Base-by-base conservation (phyloP, 2,797 vertebrate species). In the Kryptopterus vitreolus region DNA sequence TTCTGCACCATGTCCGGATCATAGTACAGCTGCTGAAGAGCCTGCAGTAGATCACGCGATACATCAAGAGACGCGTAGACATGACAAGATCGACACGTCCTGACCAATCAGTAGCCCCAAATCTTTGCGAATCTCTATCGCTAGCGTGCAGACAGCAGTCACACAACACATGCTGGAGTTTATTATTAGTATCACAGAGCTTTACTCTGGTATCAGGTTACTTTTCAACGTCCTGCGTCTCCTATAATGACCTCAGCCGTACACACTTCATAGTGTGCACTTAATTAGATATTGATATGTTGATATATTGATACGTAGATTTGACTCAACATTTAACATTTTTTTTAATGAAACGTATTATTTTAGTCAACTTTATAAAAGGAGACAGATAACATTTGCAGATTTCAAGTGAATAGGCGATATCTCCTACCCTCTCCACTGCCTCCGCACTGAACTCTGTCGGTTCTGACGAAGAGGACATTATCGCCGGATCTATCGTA, bases 11-110 rank as follows among this genome's bases (percentile, higher is more conserved):
- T 99, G 90, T 97, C 96, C 11, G 97, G 96, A 88, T 99, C 96
- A 1, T 98, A 99, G 92, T 99, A 99, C 71, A 99, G 93, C 91
- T 98, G 98, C 89, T 95, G 96, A 86, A 99, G 96, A 83, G 96
- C 97, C 98, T 99, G 89, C 1, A 79, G 6, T 43, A 38, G 18
- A 79, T 29, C 26, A 52, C 3, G 59, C 13, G 6, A 18, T 10
- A 50, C 13, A 50, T 62, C 24, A 29, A 38, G 18, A 11, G 10
- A 38, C 9, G 11, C 33, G 33, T 9, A 43, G 38, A 43, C 7
- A 43, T 9, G 38, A 43, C 55, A 26, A 12, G 57, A 59, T 58
- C 52, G 38, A 77, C 26, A 31, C 68, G 9, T 70, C 31, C 38
- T 59, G 26, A 48, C 7, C 7, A 48, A 16, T 46, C 12, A 8